These are phyloP conservation scores for Crocidura indochinensis DNA, from an alignment of 2,797 vertebrate genomes.

Conservation along the genomic window DNA sequence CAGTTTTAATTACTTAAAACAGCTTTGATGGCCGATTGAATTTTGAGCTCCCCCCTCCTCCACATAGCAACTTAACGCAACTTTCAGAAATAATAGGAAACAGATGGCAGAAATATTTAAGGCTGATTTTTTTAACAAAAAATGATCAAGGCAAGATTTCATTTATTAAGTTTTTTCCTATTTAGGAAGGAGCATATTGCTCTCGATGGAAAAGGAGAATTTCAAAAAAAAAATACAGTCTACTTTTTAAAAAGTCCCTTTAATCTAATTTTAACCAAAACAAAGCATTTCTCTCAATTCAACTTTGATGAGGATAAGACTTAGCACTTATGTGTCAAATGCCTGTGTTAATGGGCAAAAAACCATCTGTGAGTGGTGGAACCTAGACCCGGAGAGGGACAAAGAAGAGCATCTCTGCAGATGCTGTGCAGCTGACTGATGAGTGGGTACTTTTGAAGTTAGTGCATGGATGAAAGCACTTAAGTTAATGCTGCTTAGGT, in stretches of 20 bases:
- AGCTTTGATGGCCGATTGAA: conserved; percentile 73
- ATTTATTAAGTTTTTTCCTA: conserved; percentile 80
- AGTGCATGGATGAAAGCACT: not conserved
- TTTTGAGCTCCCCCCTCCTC: conserved; percentile 67
- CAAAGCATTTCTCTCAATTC: conserved; percentile 65
- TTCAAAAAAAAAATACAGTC: conserved; percentile 49
- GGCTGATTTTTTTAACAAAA: conserved; percentile 69
- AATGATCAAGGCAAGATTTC: conserved; percentile 79
- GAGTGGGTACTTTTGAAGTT: not conserved
- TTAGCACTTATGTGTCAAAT: conserved; percentile 68
- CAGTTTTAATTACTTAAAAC: conserved; percentile 86
- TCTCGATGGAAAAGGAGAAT: conserved; percentile 74
- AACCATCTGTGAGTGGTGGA: not conserved
- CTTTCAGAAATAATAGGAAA: conserved; percentile 80
- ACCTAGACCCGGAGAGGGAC: not conserved
- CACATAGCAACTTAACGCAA: conserved; percentile 72
- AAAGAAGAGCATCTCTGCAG: not conserved
- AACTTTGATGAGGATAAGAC: conserved; percentile 57
- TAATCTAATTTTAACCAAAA: conserved; percentile 75
- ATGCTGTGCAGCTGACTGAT: not conserved
- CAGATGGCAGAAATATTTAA: conserved; percentile 86
- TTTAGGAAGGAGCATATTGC: conserved; percentile 65
- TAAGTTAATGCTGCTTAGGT: not conserved
- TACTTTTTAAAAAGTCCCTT: conserved; percentile 26
- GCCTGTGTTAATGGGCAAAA: not conserved